Base-by-base conservation (phyloP, 2,888 invertebrate genomes). In the Drosophila bunnanda region DNA sequence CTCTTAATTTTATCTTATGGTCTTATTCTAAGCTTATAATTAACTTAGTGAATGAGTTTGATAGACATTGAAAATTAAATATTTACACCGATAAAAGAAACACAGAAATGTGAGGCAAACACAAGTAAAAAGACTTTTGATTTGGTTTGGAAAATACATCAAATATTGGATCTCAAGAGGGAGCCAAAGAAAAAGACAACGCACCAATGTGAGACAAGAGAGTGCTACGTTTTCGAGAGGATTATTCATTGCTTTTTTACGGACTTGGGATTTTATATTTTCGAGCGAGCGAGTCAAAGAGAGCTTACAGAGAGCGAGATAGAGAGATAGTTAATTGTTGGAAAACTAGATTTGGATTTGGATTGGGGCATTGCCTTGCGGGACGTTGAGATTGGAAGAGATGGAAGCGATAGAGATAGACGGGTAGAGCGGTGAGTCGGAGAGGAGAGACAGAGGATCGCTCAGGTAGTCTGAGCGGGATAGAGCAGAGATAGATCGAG, bases 141-240 rank as follows among this genome's bases (percentile, higher is more conserved):
- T 7, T 59, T 58, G 53, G 10, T 39, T 66, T 60, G n/a, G 39
- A 48, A 62, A 53, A 41, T 32, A 67, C 56, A 67, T 75, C 38
- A 22, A 59, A 44, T 66, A 48, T 20, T 52, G 75, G 43, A 50
- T 38, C 30, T 50, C 41, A 58, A 55, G 75, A 76, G 75, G 70
- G 68, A 66, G 56, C 65, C 55, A 71, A 78, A 75, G 69, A 78
- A 84, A 88, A 77, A 89, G 88, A 89, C 89, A 89, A 88, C 89
- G 83, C 85, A 90, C 89, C 86, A 88, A 90, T 89, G 80, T 79
- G 62, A 79, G 88, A 86, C 79, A 89, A 78, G 80, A 83, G 36
- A 56, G 74, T 68, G 54, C 53, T 60, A 65, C 9, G n/a, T 60
- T 76, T 82, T 71, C 34, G 52, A 67, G 66, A 77, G 39, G 28